Base-by-base conservation (phyloP, 1,140 invertebrate species). In the Chymomyza costata region DNA sequence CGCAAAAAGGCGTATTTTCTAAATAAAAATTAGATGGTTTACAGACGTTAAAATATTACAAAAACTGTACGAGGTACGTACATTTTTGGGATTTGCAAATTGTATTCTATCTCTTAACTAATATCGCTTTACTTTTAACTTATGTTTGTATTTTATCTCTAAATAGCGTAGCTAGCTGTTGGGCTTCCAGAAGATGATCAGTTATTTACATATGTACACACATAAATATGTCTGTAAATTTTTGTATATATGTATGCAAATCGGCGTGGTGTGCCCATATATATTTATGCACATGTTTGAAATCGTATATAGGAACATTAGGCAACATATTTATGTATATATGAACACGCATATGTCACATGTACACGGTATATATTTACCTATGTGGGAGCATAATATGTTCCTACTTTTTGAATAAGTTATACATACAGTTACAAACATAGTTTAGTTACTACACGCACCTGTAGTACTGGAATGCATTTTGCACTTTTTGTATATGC, bases 1-100 rank as follows among this genome's bases (percentile, higher is more conserved):
- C 93, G 87, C 48, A 87, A 64, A 69, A 91, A 57, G 51, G 89
- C 88, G 78, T 91, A 89, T 63, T 89, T 87, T 84, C 90, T 91
- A n/a, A n/a, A n/a, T n/a, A n/a, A n/a, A n/a, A n/a, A n/a, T n/a
- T n/a, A n/a, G n/a, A n/a, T n/a, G n/a, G n/a, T n/a, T n/a, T n/a
- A n/a, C n/a, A n/a, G n/a, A n/a, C n/a, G n/a, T n/a, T n/a, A n/a
- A n/a, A n/a, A n/a, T n/a, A n/a, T n/a, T n/a, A n/a, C n/a, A n/a
- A n/a, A n/a, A n/a, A n/a, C n/a, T n/a, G n/a, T n/a, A n/a, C n/a
- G n/a, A n/a, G n/a, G n/a, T n/a, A n/a, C n/a, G n/a, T n/a, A n/a
- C n/a, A n/a, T n/a, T n/a, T n/a, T n/a, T n/a, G n/a, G n/a, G n/a
- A n/a, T n/a, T n/a, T n/a, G n/a, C n/a, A n/a, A n/a, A n/a, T n/a